phyloP scores from a whole-genome alignment of 2,797 vertebrate genomes.

The Coregonus suidteri region DNA sequence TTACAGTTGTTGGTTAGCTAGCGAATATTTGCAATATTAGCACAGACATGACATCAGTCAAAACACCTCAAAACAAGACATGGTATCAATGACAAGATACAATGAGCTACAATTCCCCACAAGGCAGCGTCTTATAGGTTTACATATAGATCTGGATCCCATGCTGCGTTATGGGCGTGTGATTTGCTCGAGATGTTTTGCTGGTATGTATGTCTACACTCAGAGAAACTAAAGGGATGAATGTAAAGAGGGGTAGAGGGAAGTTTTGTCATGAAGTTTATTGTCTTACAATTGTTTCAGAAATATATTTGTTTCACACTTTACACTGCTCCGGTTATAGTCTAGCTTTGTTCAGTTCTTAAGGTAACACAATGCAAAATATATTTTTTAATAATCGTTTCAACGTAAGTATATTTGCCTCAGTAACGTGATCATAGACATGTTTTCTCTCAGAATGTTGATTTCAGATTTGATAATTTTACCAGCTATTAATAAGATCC shows the following conservation, averaged over 20 bases:
- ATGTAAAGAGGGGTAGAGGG: not conserved
- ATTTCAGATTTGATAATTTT: constrained; percentile 43
- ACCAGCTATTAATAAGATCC: constrained; percentile 62
- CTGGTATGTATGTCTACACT: constrained; percentile 30
- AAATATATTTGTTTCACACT: not conserved
- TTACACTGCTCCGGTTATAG: not conserved
- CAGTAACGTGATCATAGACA: constrained; percentile 53
- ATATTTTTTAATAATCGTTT: too few relatives aligned
- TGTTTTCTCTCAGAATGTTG: constrained; percentile 58
- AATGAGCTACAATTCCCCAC: too few relatives aligned
- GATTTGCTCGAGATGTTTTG: constrained; percentile 23
- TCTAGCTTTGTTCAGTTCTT: too few relatives aligned
- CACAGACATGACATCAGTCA: too few relatives aligned
- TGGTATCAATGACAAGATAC: too few relatives aligned
- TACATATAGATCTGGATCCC: constrained; percentile 48
- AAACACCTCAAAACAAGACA: too few relatives aligned
- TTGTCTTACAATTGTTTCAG: too few relatives aligned
- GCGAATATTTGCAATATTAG: too few relatives aligned
- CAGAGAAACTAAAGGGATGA: constrained; percentile 10
- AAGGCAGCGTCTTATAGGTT: too few relatives aligned
- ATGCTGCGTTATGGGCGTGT: constrained; percentile 51
- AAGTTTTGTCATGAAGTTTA: not conserved
- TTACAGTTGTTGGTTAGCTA: too few relatives aligned
- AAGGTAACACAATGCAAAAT: too few relatives aligned
- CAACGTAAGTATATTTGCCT: constrained; percentile 30